These are phyloP conservation scores for Chiloscyllium plagiosum DNA, from an alignment of 2,113 vertebrate species.

Conservation along the genomic window DNA sequence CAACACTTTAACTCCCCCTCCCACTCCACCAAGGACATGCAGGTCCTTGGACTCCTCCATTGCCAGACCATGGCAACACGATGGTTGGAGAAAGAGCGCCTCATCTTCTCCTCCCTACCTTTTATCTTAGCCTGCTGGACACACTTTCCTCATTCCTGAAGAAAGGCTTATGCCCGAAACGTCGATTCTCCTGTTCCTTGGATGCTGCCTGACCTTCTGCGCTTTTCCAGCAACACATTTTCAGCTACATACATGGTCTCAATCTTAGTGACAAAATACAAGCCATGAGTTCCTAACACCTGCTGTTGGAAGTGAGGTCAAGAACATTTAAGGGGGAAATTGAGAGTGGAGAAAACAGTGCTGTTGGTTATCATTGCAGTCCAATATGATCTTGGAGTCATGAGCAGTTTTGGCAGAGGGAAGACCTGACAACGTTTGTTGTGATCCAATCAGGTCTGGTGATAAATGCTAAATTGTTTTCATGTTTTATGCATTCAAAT, in stretches of 20 bases:
- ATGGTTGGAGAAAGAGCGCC: no score
- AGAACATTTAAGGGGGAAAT: not conserved
- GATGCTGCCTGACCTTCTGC: no score
- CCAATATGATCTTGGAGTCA: not conserved
- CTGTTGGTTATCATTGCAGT: not conserved
- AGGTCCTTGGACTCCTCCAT: no score
- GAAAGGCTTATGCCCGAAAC: no score
- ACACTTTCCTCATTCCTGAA: no score
- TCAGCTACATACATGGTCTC: not conserved
- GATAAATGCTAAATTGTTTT: not conserved
- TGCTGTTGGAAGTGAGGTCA: not conserved
- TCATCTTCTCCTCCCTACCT: no score
- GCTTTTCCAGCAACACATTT: no score
- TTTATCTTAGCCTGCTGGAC: no score
- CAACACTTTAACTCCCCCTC: no score
- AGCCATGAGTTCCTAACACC: not conserved
- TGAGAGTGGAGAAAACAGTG: not conserved
- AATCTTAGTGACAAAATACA: not conserved
- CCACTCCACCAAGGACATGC: no score
- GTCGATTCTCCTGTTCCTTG: no score
- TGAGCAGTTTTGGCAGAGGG: not conserved
- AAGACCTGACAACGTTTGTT: not conserved
- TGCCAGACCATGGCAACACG: no score
- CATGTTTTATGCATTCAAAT: not conserved
- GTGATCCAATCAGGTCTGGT: not conserved